Conservation (phyloP, 2,113 vertebrate genomes). For the Syngnathoides biaculeatus region DNA sequence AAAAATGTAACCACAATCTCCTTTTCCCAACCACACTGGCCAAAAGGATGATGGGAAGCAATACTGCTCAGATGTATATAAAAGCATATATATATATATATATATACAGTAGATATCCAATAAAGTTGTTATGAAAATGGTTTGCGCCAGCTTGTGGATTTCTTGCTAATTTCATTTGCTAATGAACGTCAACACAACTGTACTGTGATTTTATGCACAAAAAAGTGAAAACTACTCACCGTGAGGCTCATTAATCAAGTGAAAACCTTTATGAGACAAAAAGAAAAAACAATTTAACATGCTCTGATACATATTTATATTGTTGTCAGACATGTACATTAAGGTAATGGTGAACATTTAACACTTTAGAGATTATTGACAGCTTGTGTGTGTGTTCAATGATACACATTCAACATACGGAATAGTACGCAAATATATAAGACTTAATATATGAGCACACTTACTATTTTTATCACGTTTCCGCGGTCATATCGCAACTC, state of each 20-base stretch:
- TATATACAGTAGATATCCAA: neutral
- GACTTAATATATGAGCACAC: neutral
- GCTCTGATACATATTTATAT: neutral
- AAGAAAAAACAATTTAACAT: neutral
- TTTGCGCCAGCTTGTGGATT: too few species aligned
- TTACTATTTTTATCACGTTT: neutral
- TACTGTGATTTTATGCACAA: too few species aligned
- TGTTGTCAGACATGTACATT: neutral
- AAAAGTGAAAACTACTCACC: neutral
- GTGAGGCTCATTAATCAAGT: slow-evolving; percentile 55
- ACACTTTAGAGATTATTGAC: too few species aligned
- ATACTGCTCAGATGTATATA: slow-evolving; percentile 32
- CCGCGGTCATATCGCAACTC: neutral
- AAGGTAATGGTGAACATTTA: too few species aligned
- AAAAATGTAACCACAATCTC: slow-evolving; percentile 4
- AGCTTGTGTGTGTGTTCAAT: too few species aligned
- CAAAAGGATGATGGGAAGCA: slow-evolving; percentile 51
- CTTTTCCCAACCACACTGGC: slow-evolving; percentile 25
- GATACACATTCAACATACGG: neutral
- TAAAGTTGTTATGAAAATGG: neutral
- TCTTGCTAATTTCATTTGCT: too few species aligned
- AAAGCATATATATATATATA: neutral
- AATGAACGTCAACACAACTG: too few species aligned
- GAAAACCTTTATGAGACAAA: slow-evolving; percentile 28
- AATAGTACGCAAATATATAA: neutral